Evolutionary conservation across 2,113 vertebrate genomes (phyloP), one percentile per base, ranked within the genome.

Genomic region (Himantopus leucocephalus): DNA sequence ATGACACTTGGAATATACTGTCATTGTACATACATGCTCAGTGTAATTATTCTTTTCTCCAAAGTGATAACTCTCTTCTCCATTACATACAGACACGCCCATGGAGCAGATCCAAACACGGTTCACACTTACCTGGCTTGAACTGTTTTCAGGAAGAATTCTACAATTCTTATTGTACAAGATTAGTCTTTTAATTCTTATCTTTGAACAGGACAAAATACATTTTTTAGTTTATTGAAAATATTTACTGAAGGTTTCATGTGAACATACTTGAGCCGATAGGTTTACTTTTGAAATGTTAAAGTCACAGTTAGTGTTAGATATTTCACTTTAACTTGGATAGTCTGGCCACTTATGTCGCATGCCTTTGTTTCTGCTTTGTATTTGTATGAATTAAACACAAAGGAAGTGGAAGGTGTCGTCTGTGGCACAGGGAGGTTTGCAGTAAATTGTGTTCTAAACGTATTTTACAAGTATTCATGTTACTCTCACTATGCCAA

Each of bases 261-360:
- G 14, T 43, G 29, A 80, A 77, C 12, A 15, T 56, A 34, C 0
- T 0, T 47, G 13, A 75, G 2, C 19, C 6, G 58, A 6, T 17
- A 58, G 7, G 1, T 55, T 92, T 73, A 20, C 3, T 35, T 84
- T 32, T 84, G 30, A 81, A 48, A 37, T 72, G 4, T 56, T 88
- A 12, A 62, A 73, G 27, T 86, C 45, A 80, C 5, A 67, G 10
- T 7, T 43, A 30, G 10, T 23, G 79, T 92, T 55, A 83, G 26
- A 30, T 73, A 52, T 74, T 62, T 85, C 47, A 64, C 39, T 55
- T 71, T 68, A 63, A 43, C 50, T 62, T 55, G 14, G 29, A 45
- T 75, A 55, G 4, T 22, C 75, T 70, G 12, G 32, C 70, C 30
- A 53, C 9, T 73, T 82, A 35, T 6, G 5, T 37, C 9, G 21